A percentile compares a stretch with the other conserved stretches of the same genome.
Evolutionary conservation across 2,888 invertebrate genomes (phyloP).

Genomic region (Cheilosia vernalis): DNA sequence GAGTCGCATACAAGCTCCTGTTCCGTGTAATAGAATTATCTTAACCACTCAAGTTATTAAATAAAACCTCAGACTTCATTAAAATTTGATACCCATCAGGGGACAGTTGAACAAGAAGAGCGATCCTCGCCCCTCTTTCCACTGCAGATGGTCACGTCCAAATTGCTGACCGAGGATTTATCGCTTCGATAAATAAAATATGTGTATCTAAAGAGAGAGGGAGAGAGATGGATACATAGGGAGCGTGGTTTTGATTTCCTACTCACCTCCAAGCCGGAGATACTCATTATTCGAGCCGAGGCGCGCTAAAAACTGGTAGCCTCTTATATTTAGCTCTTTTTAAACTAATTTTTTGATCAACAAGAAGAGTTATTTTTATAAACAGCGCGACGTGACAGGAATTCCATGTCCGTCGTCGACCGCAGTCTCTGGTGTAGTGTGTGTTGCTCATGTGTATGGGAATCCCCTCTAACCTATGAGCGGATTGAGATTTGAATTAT

Average conservation of each 20-base stretch:
- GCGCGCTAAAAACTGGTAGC: constrained; percentile 74
- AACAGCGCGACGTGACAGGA: constrained; percentile 83
- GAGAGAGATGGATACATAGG: constrained; percentile 5
- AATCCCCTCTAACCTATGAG: constrained; percentile 2
- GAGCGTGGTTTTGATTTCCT: constrained; percentile 58
- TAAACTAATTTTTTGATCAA: constrained; percentile 76
- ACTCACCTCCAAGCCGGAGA: constrained; percentile 20
- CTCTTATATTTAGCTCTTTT: constrained; percentile 73
- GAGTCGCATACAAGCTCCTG: constrained; percentile 34
- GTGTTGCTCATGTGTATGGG: constrained; percentile 32
- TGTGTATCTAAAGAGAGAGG: constrained; percentile 52
- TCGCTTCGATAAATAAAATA: constrained; percentile 69
- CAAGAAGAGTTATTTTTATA: constrained; percentile 83
- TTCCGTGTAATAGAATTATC: constrained; percentile 46
- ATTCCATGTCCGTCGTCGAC: constrained; percentile 76
- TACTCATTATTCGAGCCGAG: constrained; percentile 70
- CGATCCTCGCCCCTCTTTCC: neutral
- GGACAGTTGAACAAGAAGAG: constrained; percentile 29
- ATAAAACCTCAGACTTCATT: constrained; percentile 65
- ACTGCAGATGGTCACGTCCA: constrained; percentile 67
- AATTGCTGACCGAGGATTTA: constrained; percentile 70
- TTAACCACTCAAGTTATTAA: constrained; percentile 63
- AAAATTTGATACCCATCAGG: constrained; percentile 68
- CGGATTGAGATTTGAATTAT: constrained; percentile 61
- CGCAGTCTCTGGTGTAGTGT: neutral